Base-by-base conservation (phyloP, 2,113 vertebrate genomes). In the Tragulus kanchil region DNA sequence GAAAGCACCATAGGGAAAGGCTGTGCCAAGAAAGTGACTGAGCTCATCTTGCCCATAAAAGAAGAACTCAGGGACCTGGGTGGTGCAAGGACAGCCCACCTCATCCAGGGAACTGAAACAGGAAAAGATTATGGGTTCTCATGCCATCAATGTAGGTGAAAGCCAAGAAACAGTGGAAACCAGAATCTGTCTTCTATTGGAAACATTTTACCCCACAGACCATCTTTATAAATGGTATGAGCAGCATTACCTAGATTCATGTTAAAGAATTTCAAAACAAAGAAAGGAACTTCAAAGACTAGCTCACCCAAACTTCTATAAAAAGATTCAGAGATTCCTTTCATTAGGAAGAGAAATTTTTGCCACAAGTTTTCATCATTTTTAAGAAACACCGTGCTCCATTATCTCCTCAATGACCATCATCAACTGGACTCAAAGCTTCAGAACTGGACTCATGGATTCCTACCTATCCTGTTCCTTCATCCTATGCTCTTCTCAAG, bases 281-380 rank as follows among this genome's bases (percentile, higher is more conserved):
- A 84, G 65, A 58, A 88, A 82, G 54, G 17, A 6, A 96, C 94
- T 93, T 96, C 90, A 90, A 83, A 90, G 69, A 94, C 85, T 48
- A 96, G 62, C 25, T 95, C 25, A 71, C 36, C 58, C 75, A 71
- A 64, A 16, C 42, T 71, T 52, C 88, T 61, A 16, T 50, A 45
- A 90, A 88, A 82, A 28, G 92, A 71, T 73, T 59, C 67, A 48
- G 21, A 87, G 52, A 71, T 93, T 84, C 87, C 81, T 90, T 97
- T 90, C 61, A 83, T 87, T 90, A 69, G 85, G 15, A 16, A 36
- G 15, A 71, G 69, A 56, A 42, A 73, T 69, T 90, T 77, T 69
- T 69, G 77, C 91, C 67, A 31, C 4, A 15, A 78, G 69, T 64
- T 64, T 36, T 75, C 28, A 25, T 13, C 56, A 12, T 31, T 21